Evolutionary conservation across 2,797 vertebrate species (phyloP).

Genomic region (Dryobates pubescens): DNA sequence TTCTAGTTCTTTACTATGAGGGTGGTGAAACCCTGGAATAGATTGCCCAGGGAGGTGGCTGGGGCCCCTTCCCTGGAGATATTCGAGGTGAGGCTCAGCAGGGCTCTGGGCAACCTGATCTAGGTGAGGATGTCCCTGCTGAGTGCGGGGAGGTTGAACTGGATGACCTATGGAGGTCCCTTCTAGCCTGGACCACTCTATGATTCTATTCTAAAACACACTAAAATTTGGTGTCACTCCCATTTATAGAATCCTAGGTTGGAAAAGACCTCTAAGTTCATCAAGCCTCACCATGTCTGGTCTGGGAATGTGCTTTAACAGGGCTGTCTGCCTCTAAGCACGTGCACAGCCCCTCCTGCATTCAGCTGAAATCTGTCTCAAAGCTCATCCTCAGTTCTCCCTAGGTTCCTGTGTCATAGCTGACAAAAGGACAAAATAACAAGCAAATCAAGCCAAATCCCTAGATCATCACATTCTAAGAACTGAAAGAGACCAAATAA

Average conservation of each 20-base stretch:
- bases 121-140: too few species aligned
- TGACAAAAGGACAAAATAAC: slow-evolving; percentile 66
- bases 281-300: not conserved
- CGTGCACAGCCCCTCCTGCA: not conserved
- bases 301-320: not conserved
- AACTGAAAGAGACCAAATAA: slow-evolving; percentile 71
- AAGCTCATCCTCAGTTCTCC: slow-evolving; percentile 25
- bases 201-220: not conserved
- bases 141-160: too few species aligned
- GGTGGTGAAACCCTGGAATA: too few species aligned
- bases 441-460: slow-evolving; percentile 66
- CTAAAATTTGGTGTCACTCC: not conserved
- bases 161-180: too few species aligned
- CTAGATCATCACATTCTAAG: slow-evolving; percentile 78
- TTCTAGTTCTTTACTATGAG: too few species aligned
- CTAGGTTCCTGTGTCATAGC: slow-evolving; percentile 8
- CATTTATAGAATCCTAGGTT: not conserved
- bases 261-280: too few species aligned
- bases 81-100: too few species aligned
- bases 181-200: too few species aligned
- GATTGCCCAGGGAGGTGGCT: too few species aligned
- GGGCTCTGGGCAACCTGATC: too few species aligned
- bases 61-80: too few species aligned
- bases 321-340: not conserved
- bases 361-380: slow-evolving; percentile 28